These are phyloP conservation scores for Seriola dumerili DNA, from an alignment of 2,113 vertebrate genomes.

Conservation along the genomic window DNA sequence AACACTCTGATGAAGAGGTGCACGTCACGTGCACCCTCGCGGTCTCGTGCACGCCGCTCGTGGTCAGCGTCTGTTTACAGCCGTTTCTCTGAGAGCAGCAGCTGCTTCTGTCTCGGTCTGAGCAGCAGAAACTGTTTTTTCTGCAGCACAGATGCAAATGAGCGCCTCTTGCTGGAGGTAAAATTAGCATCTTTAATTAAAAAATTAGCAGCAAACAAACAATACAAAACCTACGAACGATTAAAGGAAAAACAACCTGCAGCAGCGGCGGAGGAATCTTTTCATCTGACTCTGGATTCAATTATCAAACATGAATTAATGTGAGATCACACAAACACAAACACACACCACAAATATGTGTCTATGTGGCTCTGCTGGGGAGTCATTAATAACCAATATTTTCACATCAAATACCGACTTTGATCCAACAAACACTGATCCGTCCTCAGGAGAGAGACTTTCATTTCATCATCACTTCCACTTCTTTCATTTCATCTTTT, in stretches of 20 bases:
- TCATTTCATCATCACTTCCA: too few species aligned
- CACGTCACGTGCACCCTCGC: too few species aligned
- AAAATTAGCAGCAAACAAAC: conserved; percentile 79
- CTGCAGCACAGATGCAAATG: conserved; percentile 57
- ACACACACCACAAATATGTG: conserved; percentile 39
- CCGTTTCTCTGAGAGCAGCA: too few species aligned
- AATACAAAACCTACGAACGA: conserved; percentile 75
- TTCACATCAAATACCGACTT: conserved; percentile 50
- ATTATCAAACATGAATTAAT: conserved; percentile 42
- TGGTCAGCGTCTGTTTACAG: too few species aligned
- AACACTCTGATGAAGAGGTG: too few species aligned
- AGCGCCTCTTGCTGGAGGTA: conserved; percentile 55
- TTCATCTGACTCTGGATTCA: conserved; percentile 30
- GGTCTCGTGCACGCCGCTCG: too few species aligned
- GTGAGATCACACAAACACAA: conserved; percentile 45
- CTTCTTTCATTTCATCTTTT: too few species aligned
- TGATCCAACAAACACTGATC: conserved; percentile 46
- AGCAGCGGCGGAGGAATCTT: conserved; percentile 33
- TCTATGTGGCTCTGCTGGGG: conserved; percentile 19
- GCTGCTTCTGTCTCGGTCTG: not conserved
- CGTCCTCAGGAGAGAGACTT: not conserved
- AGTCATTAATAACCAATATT: conserved; percentile 60
- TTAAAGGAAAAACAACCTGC: conserved; percentile 73
- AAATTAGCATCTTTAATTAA: conserved; percentile 78
- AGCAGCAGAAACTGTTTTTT: conserved; percentile 20